These are phyloP conservation scores for Calameuta filiformis DNA, from an alignment of 2,888 invertebrate species.

Conservation along the genomic window DNA sequence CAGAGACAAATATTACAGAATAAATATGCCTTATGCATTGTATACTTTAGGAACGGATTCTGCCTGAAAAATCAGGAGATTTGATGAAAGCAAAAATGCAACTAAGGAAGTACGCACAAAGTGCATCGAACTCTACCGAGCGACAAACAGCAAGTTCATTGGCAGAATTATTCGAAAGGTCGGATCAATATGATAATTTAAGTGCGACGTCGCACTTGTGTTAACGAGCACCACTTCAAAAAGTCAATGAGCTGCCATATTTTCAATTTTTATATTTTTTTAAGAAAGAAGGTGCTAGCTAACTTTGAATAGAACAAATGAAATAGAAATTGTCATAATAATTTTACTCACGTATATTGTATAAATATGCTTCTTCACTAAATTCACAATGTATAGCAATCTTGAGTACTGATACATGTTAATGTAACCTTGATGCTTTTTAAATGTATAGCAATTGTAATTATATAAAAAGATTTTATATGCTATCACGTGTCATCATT, in stretches of 20 bases:
- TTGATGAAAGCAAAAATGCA: constrained; percentile 52
- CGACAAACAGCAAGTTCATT: constrained; percentile 48
- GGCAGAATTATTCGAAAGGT: constrained; percentile 47
- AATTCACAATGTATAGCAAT: neutral
- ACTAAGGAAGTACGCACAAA: constrained; percentile 45
- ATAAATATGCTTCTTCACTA: neutral
- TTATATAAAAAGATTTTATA: no score
- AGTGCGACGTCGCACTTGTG: neutral
- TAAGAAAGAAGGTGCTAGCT: neutral
- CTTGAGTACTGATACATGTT: neutral
- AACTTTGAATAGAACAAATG: neutral
- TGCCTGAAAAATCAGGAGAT: constrained; percentile 60
- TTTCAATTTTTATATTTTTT: neutral
- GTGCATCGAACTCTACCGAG: constrained; percentile 42
- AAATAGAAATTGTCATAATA: neutral
- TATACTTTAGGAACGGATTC: constrained; percentile 49
- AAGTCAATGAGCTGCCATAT: neutral
- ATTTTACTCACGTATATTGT: neutral
- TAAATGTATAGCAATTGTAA: neutral
- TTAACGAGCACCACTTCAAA: neutral
- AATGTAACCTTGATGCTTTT: neutral
- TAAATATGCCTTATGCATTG: neutral
- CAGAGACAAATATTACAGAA: neutral
- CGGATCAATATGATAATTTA: constrained; percentile 38
- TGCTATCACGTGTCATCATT: neutral